Conservation (phyloP, 2,888 invertebrate genomes). For the Leucania comma region DNA sequence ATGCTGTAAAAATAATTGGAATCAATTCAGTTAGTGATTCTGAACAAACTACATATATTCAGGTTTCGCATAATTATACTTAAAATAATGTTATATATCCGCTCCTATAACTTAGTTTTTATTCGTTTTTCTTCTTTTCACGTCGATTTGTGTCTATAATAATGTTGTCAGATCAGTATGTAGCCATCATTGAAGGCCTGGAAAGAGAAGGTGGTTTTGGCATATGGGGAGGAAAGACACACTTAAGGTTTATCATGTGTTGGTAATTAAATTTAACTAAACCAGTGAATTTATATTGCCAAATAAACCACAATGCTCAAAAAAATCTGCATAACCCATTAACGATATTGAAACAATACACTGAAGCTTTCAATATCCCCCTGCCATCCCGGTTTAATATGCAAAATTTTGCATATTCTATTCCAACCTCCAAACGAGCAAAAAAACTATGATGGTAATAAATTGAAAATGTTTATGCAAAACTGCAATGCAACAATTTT, state of each 20-base stretch:
- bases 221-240: no score
- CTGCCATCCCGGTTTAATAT: conserved; percentile 28
- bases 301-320: background rate
- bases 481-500: conserved; percentile 29
- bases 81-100: no score
- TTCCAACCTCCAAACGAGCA: conserved; percentile 16
- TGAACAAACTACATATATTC: no score
- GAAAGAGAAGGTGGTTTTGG: no score
- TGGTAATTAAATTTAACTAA: background rate
- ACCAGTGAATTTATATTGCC: background rate
- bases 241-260: background rate
- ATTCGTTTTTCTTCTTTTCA: no score
- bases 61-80: no score
- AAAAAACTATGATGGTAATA: conserved; percentile 32
- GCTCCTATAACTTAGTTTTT: no score
- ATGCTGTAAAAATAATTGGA: no score
- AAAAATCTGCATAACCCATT: conserved; percentile 20
- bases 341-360: conserved; percentile 20
- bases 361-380: conserved; percentile 8
- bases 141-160: no score
- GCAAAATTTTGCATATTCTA: conserved; percentile 40
- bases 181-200: no score
- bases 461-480: conserved; percentile 36
- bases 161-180: no score
- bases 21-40: no score